Evolutionary conservation across 2,113 vertebrate genomes (phyloP).

Genomic region (Corynorhinus townsendii): DNA sequence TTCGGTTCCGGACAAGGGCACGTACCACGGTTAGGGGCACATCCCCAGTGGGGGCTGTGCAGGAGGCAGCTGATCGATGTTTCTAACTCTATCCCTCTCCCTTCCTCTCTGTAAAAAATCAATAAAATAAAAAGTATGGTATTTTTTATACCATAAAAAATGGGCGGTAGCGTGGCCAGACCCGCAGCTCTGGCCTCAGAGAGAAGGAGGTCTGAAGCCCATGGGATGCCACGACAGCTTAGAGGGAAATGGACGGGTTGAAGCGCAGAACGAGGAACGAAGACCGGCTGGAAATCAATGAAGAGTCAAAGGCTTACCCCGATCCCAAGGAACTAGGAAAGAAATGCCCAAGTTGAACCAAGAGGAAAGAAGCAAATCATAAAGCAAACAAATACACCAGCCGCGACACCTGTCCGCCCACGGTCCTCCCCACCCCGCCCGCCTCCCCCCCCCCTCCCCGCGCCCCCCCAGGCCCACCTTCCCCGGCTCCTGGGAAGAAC

Average conservation of each 20-base stretch:
- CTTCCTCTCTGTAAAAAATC: no score
- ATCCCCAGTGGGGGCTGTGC: no score
- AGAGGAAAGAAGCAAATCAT: neutral
- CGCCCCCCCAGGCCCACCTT: slow-evolving; percentile 74
- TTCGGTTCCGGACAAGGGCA: no score
- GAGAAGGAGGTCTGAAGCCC: neutral
- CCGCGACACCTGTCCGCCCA: neutral
- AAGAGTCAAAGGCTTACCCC: neutral
- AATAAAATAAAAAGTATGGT: neutral
- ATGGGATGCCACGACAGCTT: neutral
- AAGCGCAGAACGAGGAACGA: neutral
- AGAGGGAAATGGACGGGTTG: neutral
- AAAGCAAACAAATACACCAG: neutral
- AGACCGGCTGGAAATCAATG: neutral
- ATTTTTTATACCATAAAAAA: no score
- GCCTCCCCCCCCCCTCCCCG: no score
- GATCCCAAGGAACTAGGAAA: neutral
- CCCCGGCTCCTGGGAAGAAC: slow-evolving; percentile 73
- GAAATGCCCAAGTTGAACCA: neutral
- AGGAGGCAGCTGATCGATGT: no score
- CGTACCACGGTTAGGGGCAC: no score
- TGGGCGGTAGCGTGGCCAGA: neutral
- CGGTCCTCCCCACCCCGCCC: no score
- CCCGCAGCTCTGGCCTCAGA: neutral
- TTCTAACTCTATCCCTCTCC: no score